Percentiles rank a stretch among this genome's conserved stretches.
Evolutionary conservation across 2,888 invertebrate genomes (phyloP).

Genomic region (Drosophila neutralis): DNA sequence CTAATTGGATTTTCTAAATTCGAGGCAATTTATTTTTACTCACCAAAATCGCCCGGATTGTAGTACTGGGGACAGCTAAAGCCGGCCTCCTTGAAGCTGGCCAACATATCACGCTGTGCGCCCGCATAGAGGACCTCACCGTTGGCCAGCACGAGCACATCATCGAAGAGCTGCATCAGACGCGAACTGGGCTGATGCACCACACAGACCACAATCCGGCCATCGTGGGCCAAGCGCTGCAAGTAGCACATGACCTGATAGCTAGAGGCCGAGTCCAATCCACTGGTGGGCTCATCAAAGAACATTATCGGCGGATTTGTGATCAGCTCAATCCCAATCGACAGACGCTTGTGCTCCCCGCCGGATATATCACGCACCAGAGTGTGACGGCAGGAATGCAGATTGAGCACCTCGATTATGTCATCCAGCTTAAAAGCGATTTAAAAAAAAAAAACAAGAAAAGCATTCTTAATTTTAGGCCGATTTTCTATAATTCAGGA

Average conservation of each 20-base stretch:
- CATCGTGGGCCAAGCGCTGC: conserved; percentile 91
- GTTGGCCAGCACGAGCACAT: conserved; percentile 91
- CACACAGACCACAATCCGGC: conserved; percentile 93
- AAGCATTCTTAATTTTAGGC: rapidly evolving
- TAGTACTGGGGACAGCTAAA: conserved; percentile 93
- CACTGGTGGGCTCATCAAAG: conserved; percentile 97
- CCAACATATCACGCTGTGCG: conserved; percentile 89
- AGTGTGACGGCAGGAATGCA: conserved; percentile 88
- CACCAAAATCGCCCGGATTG: conserved; percentile 95
- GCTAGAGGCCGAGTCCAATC: conserved; percentile 92
- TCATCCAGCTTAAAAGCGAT: conserved; percentile 88
- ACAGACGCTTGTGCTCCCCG: conserved; percentile 94
- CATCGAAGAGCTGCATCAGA: conserved; percentile 94
- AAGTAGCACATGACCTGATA: conserved; percentile 92
- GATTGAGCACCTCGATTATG: conserved; percentile 90
- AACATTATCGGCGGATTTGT: conserved; percentile 97
- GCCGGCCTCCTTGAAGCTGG: conserved; percentile 88
- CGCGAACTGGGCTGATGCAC: conserved; percentile 96
- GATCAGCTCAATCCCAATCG: conserved; percentile 95
- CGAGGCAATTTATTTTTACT: conserved; percentile 48
- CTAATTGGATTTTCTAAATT: neutral
- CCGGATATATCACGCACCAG: conserved; percentile 91
- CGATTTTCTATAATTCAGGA: neutral
- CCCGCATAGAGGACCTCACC: conserved; percentile 93
- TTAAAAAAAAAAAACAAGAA: neutral